These are phyloP conservation scores for Elgaria multicarinata DNA, from an alignment of 2,113 vertebrate genomes.

Conservation along the genomic window DNA sequence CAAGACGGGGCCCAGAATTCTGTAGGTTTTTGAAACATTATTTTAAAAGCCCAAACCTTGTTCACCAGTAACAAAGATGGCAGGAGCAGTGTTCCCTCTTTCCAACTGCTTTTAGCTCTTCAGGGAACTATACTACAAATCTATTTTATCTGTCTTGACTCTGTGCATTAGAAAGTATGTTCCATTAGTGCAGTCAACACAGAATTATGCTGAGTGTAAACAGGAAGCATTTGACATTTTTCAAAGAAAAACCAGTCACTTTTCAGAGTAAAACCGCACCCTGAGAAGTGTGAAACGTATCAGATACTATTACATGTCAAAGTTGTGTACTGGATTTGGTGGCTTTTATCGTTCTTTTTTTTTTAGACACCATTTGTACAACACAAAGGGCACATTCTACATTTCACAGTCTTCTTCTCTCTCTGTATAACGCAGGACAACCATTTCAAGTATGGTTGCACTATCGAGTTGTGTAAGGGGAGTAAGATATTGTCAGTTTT, in stretches of 20 bases:
- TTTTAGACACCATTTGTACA: neutral
- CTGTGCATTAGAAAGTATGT: neutral
- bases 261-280: slow-evolving; percentile 33
- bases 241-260: slow-evolving; percentile 21
- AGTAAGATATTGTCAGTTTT: too few relatives aligned
- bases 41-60: neutral
- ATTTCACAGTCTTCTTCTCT: too few relatives aligned
- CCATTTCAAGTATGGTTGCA: too few relatives aligned
- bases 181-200: neutral
- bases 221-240: slow-evolving; percentile 34
- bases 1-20: too few relatives aligned
- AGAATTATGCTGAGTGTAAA: slow-evolving; percentile 12
- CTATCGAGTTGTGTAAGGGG: too few relatives aligned
- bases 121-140: too few relatives aligned
- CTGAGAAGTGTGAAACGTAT: slow-evolving; percentile 6
- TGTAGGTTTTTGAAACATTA: neutral
- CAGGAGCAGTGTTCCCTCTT: neutral
- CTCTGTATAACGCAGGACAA: neutral
- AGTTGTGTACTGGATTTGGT: neutral
- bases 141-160: neutral
- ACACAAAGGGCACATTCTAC: neutral
- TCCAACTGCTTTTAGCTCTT: neutral
- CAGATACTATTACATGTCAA: neutral
- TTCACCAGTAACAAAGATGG: neutral
- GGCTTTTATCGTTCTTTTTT: neutral